Evolutionary conservation across 2,797 vertebrate species (phyloP).

Genomic region (Hyperoplus immaculatus): DNA sequence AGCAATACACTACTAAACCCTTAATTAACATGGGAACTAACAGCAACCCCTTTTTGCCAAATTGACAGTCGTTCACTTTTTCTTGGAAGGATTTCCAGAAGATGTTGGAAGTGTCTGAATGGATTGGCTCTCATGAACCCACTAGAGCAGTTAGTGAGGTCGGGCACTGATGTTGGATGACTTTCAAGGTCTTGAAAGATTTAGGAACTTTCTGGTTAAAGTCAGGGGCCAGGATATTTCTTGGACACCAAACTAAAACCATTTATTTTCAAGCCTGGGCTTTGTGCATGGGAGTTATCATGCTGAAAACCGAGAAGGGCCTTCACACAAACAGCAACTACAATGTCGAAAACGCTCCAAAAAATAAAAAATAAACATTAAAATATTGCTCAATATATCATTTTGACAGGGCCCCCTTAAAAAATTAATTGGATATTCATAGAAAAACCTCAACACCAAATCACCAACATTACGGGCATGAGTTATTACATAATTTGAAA

Average conservation of each 20-base stretch:
- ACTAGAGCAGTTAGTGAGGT: background rate
- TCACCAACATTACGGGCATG: background rate
- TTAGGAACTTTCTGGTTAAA: background rate
- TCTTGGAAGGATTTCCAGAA: background rate
- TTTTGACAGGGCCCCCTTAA: no score
- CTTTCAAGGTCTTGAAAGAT: background rate
- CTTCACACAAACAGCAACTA: background rate
- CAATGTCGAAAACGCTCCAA: background rate
- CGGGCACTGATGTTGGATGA: background rate
- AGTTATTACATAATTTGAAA: background rate
- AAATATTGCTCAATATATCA: no score
- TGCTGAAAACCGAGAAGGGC: background rate
- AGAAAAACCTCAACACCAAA: background rate
- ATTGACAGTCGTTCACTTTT: background rate
- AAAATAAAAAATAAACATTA: no score
- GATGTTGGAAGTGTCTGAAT: background rate
- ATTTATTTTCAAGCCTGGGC: background rate
- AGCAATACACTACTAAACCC: no score
- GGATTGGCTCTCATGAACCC: background rate
- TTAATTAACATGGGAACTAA: background rate
- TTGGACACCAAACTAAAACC: background rate
- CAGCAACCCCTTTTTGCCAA: background rate
- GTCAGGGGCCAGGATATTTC: background rate
- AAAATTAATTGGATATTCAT: background rate
- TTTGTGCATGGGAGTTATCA: background rate